Evolutionary conservation across 2,113 vertebrate genomes (phyloP).

Genomic region (Rhadina sibilatrix): DNA sequence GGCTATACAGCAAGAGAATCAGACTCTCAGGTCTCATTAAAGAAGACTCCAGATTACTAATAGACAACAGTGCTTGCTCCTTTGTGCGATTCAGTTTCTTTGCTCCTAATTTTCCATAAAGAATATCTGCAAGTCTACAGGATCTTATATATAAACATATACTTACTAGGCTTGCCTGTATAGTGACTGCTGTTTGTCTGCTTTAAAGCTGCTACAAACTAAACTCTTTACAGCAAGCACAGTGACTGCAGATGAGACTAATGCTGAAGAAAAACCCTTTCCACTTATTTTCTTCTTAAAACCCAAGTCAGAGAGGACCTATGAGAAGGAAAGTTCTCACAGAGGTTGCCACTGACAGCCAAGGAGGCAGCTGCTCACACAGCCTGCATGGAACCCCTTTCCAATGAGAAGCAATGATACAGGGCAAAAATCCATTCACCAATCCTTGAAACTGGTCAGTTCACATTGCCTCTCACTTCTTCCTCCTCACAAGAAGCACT

Average conservation of each 20-base stretch:
- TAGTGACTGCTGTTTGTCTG: neutral
- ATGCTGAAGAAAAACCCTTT: neutral
- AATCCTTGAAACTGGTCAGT: neutral
- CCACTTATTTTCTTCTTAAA: neutral
- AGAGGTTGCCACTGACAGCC: neutral
- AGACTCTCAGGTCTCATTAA: neutral
- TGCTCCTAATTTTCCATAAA: neutral
- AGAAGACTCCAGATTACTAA: neutral
- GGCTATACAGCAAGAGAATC: neutral
- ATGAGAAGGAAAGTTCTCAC: neutral
- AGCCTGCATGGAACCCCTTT: neutral
- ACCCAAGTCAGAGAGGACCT: neutral
- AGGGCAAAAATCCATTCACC: neutral
- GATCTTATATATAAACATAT: neutral
- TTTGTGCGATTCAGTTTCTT: neutral
- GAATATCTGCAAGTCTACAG: neutral
- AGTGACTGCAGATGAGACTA: neutral
- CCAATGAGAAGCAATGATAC: fast-evolving
- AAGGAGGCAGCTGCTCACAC: neutral
- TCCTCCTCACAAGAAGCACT: neutral
- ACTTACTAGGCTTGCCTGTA: neutral
- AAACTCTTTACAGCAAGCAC: neutral
- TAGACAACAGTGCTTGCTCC: neutral
- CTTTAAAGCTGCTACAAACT: neutral
- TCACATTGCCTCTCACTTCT: neutral